Evolutionary conservation across 1,140 invertebrate species (phyloP).

Genomic region (Drosophila watanabei): DNA sequence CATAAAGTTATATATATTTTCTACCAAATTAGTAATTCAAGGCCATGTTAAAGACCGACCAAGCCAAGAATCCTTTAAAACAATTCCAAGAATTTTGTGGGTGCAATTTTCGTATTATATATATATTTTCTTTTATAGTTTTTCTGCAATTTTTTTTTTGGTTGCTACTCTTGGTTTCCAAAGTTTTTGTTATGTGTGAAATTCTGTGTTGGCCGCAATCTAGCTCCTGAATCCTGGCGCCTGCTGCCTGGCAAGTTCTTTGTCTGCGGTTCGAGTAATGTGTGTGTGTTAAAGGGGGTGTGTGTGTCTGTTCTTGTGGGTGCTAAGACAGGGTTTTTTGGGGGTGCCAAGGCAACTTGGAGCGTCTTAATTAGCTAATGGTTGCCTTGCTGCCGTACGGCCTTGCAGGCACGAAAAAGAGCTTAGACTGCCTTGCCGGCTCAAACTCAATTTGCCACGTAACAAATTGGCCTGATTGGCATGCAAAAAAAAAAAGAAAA

Average conservation of each 20-base stretch:
- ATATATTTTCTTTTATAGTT: slow-evolving; percentile 19
- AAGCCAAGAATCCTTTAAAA: not conserved
- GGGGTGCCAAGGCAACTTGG: slow-evolving; percentile 30
- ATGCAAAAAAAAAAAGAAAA: slow-evolving; percentile 44
- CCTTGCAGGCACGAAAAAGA: slow-evolving; percentile 52
- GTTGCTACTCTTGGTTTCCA: slow-evolving; percentile 12
- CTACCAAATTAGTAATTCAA: not conserved
- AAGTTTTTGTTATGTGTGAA: slow-evolving; percentile 51
- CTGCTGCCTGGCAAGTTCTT: slow-evolving; percentile 30
- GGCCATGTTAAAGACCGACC: not conserved
- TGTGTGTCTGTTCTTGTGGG: slow-evolving; percentile 9
- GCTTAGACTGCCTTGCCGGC: slow-evolving; percentile 38
- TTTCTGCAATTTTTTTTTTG: slow-evolving; percentile 18
- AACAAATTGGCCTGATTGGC: slow-evolving; percentile 69
- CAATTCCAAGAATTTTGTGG: not conserved
- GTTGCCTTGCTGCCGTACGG: slow-evolving; percentile 38
- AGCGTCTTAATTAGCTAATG: slow-evolving; percentile 74
- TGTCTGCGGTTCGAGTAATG: slow-evolving; percentile 40
- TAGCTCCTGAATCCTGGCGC: slow-evolving; percentile 15
- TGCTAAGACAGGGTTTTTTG: slow-evolving; percentile 6
- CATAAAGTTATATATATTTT: not conserved
- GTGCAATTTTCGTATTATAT: not conserved
- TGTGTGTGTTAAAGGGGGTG: not conserved
- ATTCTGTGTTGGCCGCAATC: slow-evolving; percentile 30
- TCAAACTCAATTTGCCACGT: slow-evolving; percentile 62